Base-by-base conservation (phyloP, 2,797 vertebrate species). In the Leptodactylus fallax region DNA sequence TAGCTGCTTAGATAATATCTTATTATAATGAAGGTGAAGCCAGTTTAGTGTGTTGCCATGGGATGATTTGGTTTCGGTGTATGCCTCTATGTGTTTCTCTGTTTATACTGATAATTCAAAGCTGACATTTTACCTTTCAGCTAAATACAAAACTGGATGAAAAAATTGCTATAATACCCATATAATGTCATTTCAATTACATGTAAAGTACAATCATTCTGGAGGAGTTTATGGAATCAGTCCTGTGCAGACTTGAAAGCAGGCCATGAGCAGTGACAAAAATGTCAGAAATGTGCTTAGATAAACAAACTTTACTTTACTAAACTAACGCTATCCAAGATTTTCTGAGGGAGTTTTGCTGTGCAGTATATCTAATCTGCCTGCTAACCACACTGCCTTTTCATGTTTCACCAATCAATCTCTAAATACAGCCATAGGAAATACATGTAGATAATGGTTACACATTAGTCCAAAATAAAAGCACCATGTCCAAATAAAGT, bases 241-340 rank as follows among this genome's bases (percentile, higher is more conserved):
- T 80, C 87, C 67, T 85, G 87, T 78, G n/a, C 60, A 83, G 80
- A 85, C 87, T 72, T 80, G 76, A 85, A 79, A 23, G 16, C 14
- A 7, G 11, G 25, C 55, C 47, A 67, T 63, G 65, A 74, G 56
- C 45, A 53, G 61, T 60, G 61, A 53, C 65, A 79, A 74, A 71
- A 79, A 84, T 84, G 14, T 88, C 23, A 79, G 81, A 72, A 83
- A 88, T 88, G 81, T 84, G 25, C 53, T 80, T 61, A 79, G 80
- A 51, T 49, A 81, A 69, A 36, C 25, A 27, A 19, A 71, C 81
- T 56, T 71, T 83, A 49, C 23, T 69, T 25, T 69, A 61, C 21
- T 53, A 67, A 81, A 13, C 21, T 65, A 47, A n/a, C 23, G 21
- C 77, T 79, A 17, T 79, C 23, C 77, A 79, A 79, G 55, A 79